Evolutionary conservation across 2,113 vertebrate species (phyloP).

Genomic region (Dipodomys stephensi): DNA sequence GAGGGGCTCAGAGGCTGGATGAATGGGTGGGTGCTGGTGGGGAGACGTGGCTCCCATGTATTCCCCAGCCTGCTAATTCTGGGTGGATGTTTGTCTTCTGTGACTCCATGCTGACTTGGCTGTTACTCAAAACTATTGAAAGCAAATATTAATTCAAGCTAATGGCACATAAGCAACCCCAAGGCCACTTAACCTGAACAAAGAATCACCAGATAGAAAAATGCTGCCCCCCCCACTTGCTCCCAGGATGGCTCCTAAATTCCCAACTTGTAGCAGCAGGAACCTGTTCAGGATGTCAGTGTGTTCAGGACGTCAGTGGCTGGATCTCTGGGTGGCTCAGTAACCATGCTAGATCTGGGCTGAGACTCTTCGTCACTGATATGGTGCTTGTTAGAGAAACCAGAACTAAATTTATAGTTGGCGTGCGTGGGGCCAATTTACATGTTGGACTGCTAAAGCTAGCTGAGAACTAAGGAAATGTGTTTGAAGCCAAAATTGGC

Average conservation of each 20-base stretch:
- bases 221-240: accelerated
- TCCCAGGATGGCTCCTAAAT: not conserved
- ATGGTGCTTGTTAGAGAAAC: slow-evolving; percentile 77
- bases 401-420: slow-evolving; percentile 82
- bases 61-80: not conserved
- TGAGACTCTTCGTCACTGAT: slow-evolving; percentile 55
- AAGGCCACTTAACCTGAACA: slow-evolving; percentile 47
- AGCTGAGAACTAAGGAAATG: slow-evolving; percentile 81
- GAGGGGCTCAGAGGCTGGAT: not conserved
- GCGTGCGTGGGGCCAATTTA: slow-evolving; percentile 81
- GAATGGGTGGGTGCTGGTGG: not conserved
- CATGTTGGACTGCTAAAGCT: slow-evolving; percentile 81
- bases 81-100: not conserved
- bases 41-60: no score
- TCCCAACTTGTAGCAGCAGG: not conserved
- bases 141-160: slow-evolving; percentile 66
- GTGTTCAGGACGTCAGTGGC: not conserved
- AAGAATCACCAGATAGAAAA: not conserved
- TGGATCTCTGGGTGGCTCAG: not conserved
- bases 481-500: slow-evolving; percentile 85
- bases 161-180: not conserved
- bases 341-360: not conserved
- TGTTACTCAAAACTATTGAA: slow-evolving; percentile 46
- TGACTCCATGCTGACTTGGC: not conserved
- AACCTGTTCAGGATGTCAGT: not conserved